Conservation (phyloP, 1,140 invertebrate species). For the Drosophila nigrodunni region DNA sequence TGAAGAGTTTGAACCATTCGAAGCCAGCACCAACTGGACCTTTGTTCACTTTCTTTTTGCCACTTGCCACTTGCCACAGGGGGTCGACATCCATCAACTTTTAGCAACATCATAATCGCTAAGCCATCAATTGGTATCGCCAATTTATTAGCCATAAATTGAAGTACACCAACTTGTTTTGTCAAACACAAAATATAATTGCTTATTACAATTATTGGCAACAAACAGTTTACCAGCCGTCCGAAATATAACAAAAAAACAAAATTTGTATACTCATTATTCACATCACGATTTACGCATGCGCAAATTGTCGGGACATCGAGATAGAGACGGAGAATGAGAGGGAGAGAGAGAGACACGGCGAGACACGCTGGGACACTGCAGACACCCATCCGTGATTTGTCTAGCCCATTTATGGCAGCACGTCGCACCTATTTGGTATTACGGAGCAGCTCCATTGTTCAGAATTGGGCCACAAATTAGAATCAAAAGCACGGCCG, state of each 20-base stretch:
- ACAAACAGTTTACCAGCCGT: constrained; percentile 36
- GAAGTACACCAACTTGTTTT: constrained; percentile 32
- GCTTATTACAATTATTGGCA: constrained; percentile 63
- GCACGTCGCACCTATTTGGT: constrained; percentile 65
- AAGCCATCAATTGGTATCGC: constrained; percentile 27
- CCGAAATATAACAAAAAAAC: constrained; percentile 9
- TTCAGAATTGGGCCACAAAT: constrained; percentile 64
- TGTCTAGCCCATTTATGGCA: constrained; percentile 15
- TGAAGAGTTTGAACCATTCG: constrained; percentile 18
- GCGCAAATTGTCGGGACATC: constrained; percentile 34
- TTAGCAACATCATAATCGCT: not conserved
- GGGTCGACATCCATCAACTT: constrained; percentile 37
- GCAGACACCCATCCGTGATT: constrained; percentile 21
- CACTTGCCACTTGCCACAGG: not conserved
- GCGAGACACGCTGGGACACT: not conserved
- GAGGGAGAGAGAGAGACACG: not conserved
- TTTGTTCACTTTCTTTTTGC: constrained; percentile 62
- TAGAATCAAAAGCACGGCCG: constrained; percentile 68
- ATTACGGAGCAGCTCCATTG: constrained; percentile 56
- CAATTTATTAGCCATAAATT: constrained; percentile 78
- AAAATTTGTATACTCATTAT: constrained; percentile 14
- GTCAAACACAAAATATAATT: constrained; percentile 78
- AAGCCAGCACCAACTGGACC: constrained; percentile 9
- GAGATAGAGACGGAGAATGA: constrained; percentile 18
- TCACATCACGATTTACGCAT: constrained; percentile 35